Evolutionary conservation across 2,888 invertebrate species (phyloP), one percentile per base, ranked within the genome.

Genomic region (Calameuta pallipes): DNA sequence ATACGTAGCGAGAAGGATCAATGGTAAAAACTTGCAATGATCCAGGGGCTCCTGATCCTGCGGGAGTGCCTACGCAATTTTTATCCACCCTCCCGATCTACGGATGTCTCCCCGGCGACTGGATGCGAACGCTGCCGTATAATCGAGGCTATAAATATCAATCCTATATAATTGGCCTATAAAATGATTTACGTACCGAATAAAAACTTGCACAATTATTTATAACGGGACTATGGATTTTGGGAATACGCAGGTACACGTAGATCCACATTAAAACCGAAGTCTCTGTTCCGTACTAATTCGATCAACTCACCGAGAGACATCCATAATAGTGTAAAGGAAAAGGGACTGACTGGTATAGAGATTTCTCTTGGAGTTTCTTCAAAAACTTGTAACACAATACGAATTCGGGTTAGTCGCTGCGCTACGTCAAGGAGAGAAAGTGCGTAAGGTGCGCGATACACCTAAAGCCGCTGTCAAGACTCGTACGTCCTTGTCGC

Each of bases 121-220:
- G 73, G 77, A 11, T 73, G 80, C 78, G 75, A 77, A 56, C 33
- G 56, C 37, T 31, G 33, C 23, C 34, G 73, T n/a, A 34, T 33
- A 70, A 81, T 80, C 73, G 69, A 56, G 74, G 81, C 83, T 85
- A 87, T 89, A 89, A 87, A 89, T 89, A 89, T 89, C 89, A 89
- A 89, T 89, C 85, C 87, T 87, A 86, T 87, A 86, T 89, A 90
- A 90, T 89, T 89, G 87, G 87, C 84, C 86, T 74, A 86, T 84
- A 82, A 87, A 86, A 87, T 89, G 89, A 90, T 89, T 89, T 88
- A 89, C 85, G 84, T 83, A 79, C 76, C 80, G 84, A 83, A 83
- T 87, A 87, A 89, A 89, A 87, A 87, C 84, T 87, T 85, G 74
- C 76, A 77, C 69, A 81, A 81, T 82, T 88, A 88, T 88, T 87